Conservation (phyloP, 2,888 invertebrate species). For the Anodontia alba region DNA sequence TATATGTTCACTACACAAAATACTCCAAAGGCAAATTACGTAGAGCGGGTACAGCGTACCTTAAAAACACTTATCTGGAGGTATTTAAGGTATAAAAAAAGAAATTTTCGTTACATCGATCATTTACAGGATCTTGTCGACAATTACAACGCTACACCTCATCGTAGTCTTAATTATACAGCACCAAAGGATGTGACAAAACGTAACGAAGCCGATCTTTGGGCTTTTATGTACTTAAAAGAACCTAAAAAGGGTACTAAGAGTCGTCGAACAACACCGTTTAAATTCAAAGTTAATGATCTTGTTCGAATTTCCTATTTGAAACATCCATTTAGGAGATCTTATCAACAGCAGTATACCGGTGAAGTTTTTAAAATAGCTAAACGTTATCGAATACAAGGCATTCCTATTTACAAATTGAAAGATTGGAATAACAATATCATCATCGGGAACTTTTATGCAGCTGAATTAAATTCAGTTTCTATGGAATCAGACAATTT, state of each 20-base stretch:
- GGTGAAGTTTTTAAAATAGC: constrained; percentile 20
- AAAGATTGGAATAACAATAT: background rate
- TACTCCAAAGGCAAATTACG: background rate
- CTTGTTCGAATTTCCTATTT: constrained; percentile 17
- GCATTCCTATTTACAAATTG: background rate
- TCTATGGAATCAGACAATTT: background rate
- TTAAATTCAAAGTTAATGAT: constrained; percentile 17
- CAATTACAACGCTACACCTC: constrained; percentile 13
- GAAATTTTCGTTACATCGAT: constrained; percentile 20
- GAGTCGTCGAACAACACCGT: background rate
- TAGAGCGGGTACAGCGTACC: too few relatives aligned
- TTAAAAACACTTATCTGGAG: constrained; percentile 1
- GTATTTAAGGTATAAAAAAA: background rate
- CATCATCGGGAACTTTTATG: constrained; percentile 19
- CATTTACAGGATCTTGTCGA: constrained; percentile 11
- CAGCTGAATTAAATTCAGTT: constrained; percentile 18
- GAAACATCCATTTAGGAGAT: constrained; percentile 14
- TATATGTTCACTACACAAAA: constrained; percentile 16
- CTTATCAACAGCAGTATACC: constrained; percentile 23
- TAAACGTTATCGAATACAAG: background rate
- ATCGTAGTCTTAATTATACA: constrained; percentile 4
- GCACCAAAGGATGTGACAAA: constrained; percentile 14
- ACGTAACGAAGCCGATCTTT: constrained; percentile 24
- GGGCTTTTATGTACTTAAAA: constrained; percentile 11
- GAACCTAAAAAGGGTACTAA: background rate